Conservation (phyloP, 2,797 vertebrate genomes). For the Hypotaenidia philippensis region DNA sequence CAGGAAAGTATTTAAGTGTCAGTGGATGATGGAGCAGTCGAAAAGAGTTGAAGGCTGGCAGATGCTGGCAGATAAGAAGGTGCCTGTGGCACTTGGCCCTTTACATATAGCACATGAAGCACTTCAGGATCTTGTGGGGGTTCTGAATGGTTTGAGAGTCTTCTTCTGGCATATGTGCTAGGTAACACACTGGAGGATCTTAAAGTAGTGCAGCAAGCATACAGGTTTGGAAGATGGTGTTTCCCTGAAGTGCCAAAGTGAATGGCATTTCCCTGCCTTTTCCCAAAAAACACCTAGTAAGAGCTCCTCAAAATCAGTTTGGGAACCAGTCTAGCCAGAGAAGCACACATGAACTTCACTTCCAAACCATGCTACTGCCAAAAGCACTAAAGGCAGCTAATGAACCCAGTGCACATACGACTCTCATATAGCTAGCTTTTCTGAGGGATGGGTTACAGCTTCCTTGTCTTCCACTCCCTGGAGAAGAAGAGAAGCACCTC, state of each 20-base stretch:
- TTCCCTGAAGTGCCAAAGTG: background rate
- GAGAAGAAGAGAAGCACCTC: background rate
- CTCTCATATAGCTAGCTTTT: background rate
- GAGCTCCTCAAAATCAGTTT: background rate
- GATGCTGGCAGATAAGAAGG: background rate
- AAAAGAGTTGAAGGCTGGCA: background rate
- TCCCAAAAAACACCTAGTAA: background rate
- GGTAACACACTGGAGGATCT: background rate
- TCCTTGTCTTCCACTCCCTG: background rate
- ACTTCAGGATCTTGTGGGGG: background rate
- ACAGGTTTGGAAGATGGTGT: background rate
- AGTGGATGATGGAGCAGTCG: background rate
- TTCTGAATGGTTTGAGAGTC: background rate
- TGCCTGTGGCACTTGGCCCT: background rate
- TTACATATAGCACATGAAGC: background rate
- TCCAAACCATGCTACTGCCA: background rate
- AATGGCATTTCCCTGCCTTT: background rate
- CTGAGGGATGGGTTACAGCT: background rate
- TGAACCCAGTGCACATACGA: fast-evolving
- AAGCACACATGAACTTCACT: background rate
- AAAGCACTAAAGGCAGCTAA: background rate
- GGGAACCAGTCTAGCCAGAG: background rate
- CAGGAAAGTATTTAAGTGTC: background rate
- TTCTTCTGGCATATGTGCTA: background rate
- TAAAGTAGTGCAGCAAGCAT: background rate